phyloP scores from a whole-genome alignment of 2,113 vertebrate species.

The Strix aluco region DNA sequence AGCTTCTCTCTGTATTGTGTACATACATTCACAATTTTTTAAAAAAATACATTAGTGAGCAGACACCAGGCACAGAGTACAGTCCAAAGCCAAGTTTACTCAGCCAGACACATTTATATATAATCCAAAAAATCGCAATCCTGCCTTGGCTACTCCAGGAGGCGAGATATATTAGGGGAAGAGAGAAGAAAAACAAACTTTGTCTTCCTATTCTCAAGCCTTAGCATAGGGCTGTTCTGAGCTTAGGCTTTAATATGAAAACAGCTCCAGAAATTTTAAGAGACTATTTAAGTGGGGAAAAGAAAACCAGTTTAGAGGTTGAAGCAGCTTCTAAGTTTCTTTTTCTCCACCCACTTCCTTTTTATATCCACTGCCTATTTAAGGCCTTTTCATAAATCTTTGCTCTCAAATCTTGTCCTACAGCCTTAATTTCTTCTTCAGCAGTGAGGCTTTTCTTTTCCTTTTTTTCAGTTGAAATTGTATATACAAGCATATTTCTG shows the following conservation, averaged over 20 bases:
- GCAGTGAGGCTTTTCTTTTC: not conserved
- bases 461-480: not conserved
- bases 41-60: not conserved
- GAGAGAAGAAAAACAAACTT: not conserved
- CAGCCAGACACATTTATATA: not conserved
- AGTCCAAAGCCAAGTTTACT: not conserved
- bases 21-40: not conserved
- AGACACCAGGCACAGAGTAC: not conserved
- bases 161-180: not conserved
- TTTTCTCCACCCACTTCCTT: constrained; percentile 10
- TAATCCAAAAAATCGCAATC: not conserved
- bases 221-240: not conserved
- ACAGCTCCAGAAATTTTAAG: not conserved
- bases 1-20: not conserved
- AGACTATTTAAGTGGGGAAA: not conserved
- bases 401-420: not conserved
- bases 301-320: not conserved
- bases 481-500: not conserved
- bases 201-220: not conserved
- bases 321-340: not conserved
- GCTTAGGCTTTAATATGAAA: not conserved
- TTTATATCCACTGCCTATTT: not conserved
- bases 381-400: not conserved
- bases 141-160: not conserved
- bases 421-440: not conserved